A percentile compares a stretch with the other conserved stretches of the same genome.
Evolutionary conservation across 2,113 vertebrate species (phyloP).

Genomic region (Phaethon lepturus): DNA sequence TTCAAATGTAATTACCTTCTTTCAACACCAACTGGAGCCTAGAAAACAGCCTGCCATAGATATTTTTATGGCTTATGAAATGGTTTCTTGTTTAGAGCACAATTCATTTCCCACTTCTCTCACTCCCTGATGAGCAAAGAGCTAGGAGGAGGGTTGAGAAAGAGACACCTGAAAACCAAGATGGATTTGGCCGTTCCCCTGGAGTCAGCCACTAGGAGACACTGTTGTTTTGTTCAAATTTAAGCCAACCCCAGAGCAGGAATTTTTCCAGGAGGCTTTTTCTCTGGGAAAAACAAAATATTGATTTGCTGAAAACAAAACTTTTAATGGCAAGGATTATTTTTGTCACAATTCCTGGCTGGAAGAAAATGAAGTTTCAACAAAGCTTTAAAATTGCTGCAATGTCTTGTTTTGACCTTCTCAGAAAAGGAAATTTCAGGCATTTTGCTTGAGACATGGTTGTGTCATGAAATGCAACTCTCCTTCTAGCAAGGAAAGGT

Average conservation of each 20-base stretch:
- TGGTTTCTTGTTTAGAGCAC: background rate
- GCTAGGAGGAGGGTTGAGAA: background rate
- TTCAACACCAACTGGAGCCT: background rate
- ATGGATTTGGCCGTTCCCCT: background rate
- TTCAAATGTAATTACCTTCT: background rate
- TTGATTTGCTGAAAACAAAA: slow-evolving; percentile 11
- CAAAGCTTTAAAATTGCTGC: background rate
- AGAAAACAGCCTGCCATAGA: background rate
- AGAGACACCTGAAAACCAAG: background rate
- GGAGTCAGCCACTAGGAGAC: slow-evolving; percentile 60
- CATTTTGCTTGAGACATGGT: background rate
- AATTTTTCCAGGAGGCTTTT: background rate
- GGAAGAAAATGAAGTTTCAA: background rate
- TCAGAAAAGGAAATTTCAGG: background rate
- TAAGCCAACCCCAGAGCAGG: background rate
- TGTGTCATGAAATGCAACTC: background rate
- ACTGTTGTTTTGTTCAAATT: slow-evolving; percentile 18
- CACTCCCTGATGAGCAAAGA: background rate
- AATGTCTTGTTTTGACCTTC: slow-evolving; percentile 12
- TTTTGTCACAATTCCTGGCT: background rate
- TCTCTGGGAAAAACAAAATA: background rate
- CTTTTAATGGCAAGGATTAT: background rate
- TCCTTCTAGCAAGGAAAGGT: background rate
- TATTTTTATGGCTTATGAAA: background rate
- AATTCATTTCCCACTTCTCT: background rate